Evolutionary conservation across 1,140 invertebrate species (phyloP), one percentile per base, ranked within the genome.

Genomic region (Hesperophylax magnus): DNA sequence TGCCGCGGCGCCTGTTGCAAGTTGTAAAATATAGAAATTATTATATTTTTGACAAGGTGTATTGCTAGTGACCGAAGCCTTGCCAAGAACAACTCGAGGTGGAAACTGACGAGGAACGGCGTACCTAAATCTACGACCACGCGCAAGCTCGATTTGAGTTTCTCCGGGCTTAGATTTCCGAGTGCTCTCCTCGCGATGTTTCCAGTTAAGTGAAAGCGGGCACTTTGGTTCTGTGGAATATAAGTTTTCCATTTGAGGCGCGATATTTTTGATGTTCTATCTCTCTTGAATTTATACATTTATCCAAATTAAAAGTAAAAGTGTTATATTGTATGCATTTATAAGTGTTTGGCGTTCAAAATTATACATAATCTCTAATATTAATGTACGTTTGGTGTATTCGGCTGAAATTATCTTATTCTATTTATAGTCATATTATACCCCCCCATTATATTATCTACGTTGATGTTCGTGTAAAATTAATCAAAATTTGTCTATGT

Each of bases 401-500:
- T 88, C 78, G 88, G 87, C 87, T 85, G 84, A 85, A 85, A 84
- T 69, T 61, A 72, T 85, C 52, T 39, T 72, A 85, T 84, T 84
- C 78, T 81, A 86, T 82, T 84, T 84, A 86, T 82, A 77, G 39
- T 85, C 82, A 85, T 82, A 80, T 72, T 67, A 69, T 77, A 77
- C 63, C 75, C 79, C 79, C 79, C 74, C 39, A 47, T 47, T 47
- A 71, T 79, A 78, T 71, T 77, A 81, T 75, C 61, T 80, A 77
- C 77, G 82, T 83, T 65, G 82, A 81, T 83, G 79, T 83, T 83
- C 77, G 80, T 83, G 60, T 83, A 74, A 81, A 78, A 75, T 81
- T 85, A 85, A 85, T 83, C 79, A 82, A 85, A 88, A 85, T 85
- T 80, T 88, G 83, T 89, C 85, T 88, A 86, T 88, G 88, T 89